Conservation (phyloP, 2,888 invertebrate species). For the Lypha dubia region DNA sequence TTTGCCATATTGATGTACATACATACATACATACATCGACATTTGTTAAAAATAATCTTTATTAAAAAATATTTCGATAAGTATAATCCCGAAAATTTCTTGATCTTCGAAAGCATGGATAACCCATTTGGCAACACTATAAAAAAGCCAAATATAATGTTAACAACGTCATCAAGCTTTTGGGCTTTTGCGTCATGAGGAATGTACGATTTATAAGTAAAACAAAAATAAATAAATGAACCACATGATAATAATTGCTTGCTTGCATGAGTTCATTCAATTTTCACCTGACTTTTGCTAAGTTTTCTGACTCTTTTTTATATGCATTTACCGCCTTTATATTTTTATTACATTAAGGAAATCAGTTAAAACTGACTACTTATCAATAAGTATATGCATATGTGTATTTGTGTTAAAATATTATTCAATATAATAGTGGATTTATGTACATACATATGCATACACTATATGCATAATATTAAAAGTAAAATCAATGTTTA, state of each 20-base stretch:
- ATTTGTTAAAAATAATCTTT: too few species aligned
- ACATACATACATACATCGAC: too few species aligned
- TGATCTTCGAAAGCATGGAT: not conserved
- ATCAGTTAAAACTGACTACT: constrained; percentile 21
- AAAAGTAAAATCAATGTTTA: too few species aligned
- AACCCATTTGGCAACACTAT: not conserved
- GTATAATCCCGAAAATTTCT: not conserved
- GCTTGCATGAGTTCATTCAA: constrained; percentile 10
- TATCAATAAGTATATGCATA: constrained; percentile 1
- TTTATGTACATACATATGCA: not conserved
- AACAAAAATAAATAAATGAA: not conserved
- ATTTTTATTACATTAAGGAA: constrained; percentile 33
- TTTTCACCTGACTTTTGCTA: constrained; percentile 22
- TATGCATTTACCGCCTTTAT: not conserved
- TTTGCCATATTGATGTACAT: too few species aligned
- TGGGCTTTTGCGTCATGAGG: constrained; percentile 59
- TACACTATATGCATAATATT: not conserved
- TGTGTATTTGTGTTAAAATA: not conserved
- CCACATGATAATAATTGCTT: constrained; percentile 44
- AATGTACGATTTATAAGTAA: not conserved
- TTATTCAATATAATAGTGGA: not conserved
- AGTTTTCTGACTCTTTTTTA: not conserved
- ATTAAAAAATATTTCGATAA: too few species aligned
- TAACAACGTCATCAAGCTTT: constrained; percentile 56
- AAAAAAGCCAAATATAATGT: constrained; percentile 29